phyloP scores from a whole-genome alignment of 2,113 vertebrate species.

The Crotalus tigris region DNA sequence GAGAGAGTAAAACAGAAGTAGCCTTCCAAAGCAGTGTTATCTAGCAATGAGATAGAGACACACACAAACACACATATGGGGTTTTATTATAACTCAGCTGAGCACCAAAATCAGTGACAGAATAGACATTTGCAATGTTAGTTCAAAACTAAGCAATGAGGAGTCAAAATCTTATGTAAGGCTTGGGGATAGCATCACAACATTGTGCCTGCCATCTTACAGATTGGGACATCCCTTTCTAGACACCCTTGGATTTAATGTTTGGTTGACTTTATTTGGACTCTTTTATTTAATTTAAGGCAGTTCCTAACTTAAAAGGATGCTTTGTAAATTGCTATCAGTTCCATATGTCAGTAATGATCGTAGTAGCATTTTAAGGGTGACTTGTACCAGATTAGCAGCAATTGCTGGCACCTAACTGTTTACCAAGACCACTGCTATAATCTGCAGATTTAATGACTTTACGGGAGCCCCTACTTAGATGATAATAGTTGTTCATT shows the following conservation, averaged over 20 bases:
- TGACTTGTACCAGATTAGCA: background rate
- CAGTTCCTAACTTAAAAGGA: background rate
- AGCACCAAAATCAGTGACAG: background rate
- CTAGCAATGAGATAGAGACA: background rate
- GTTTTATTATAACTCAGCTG: background rate
- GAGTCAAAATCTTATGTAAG: background rate
- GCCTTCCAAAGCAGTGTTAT: background rate
- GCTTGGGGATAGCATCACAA: background rate
- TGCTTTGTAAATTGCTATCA: background rate
- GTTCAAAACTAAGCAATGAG: background rate
- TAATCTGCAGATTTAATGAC: too few species aligned
- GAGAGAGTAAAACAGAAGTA: background rate
- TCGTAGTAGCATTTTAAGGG: background rate
- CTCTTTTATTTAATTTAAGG: background rate
- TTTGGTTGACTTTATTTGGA: background rate
- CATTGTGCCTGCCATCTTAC: background rate
- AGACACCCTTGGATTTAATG: background rate
- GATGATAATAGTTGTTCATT: too few species aligned
- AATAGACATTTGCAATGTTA: background rate
- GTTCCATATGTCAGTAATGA: background rate
- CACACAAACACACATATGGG: background rate
- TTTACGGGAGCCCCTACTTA: too few species aligned
- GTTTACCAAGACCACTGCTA: too few species aligned
- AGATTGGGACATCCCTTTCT: background rate
- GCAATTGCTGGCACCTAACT: background rate